Conservation (phyloP, 2,797 vertebrate species). For the Crocodylus rhombifer region DNA sequence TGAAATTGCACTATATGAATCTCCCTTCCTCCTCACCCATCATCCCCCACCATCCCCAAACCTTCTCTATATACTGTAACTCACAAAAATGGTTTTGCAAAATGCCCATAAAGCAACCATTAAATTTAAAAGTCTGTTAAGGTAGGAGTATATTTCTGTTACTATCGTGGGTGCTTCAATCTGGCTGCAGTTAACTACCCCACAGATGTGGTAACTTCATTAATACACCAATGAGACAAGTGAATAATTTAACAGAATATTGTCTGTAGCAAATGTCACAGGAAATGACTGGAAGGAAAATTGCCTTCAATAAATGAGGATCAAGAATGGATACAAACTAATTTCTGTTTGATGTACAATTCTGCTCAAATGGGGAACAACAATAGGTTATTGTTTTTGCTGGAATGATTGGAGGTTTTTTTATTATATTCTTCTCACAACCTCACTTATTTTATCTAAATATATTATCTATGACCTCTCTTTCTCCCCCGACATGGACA, state of each 20-base stretch:
- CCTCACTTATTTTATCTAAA: conserved; percentile 3
- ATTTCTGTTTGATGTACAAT: conserved; percentile 29
- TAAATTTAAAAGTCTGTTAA: conserved; percentile 32
- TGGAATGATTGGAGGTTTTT: not conserved
- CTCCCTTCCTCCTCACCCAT: not conserved
- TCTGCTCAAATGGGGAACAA: conserved; percentile 17
- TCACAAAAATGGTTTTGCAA: not conserved
- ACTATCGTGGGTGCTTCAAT: not conserved
- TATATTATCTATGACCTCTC: not conserved
- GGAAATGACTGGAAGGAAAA: conserved; percentile 39
- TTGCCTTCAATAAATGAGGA: conserved; percentile 46
- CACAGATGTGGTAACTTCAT: conserved; percentile 39
- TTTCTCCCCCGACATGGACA: not conserved
- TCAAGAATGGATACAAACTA: conserved; percentile 37
- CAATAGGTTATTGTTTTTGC: conserved; percentile 1
- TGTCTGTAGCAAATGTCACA: conserved; percentile 66
- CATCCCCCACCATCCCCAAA: not conserved
- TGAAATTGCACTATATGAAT: not conserved
- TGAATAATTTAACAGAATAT: conserved; percentile 78
- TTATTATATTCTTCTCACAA: conserved; percentile 3
- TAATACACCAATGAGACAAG: conserved; percentile 30
- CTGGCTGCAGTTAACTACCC: conserved; percentile 31
- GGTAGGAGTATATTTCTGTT: not conserved
- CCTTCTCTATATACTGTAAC: not conserved
- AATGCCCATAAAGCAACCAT: not conserved